Percentiles rank a stretch among this genome's conserved stretches.
Conservation (phyloP, 2,797 vertebrate genomes). For the Zonotrichia albicollis region DNA sequence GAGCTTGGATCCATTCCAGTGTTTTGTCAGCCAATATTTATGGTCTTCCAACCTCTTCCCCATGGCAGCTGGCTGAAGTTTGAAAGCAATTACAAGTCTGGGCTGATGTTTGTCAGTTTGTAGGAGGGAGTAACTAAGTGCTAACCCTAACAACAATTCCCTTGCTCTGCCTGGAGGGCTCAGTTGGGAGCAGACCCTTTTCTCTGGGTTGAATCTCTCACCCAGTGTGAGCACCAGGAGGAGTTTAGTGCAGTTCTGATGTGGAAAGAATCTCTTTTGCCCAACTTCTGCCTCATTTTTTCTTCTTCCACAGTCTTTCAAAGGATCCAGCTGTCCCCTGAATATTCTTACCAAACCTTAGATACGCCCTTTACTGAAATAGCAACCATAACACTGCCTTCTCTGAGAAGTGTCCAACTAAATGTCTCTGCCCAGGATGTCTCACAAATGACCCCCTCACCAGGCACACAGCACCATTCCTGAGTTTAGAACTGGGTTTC, state of each 20-base stretch:
- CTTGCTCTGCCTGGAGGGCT: neutral
- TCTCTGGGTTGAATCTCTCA: neutral
- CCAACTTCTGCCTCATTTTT: neutral
- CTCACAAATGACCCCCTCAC: neutral
- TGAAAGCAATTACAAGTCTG: constrained; percentile 48
- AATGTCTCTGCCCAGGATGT: neutral
- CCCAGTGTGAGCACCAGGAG: neutral
- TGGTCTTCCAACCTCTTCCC: constrained; percentile 15
- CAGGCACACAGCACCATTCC: neutral
- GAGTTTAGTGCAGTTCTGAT: neutral
- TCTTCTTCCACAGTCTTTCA: neutral
- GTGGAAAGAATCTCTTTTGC: neutral
- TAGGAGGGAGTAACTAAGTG: constrained; percentile 35
- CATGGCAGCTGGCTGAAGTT: constrained; percentile 10
- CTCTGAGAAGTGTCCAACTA: neutral
- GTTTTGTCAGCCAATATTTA: constrained; percentile 45
- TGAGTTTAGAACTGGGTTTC: neutral
- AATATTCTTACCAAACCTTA: neutral
- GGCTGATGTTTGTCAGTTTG: constrained; percentile 37
- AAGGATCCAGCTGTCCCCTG: neutral
- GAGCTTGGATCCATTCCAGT: constrained; percentile 3
- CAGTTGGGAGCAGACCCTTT: constrained; percentile 4
- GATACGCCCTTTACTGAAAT: neutral
- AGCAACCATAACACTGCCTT: neutral
- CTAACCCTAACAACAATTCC: constrained; percentile 21